A percentile compares a stretch with the other conserved stretches of the same genome.
Evolutionary conservation across 1,140 invertebrate species (phyloP).

Genomic region (Brachionus paranguensis): DNA sequence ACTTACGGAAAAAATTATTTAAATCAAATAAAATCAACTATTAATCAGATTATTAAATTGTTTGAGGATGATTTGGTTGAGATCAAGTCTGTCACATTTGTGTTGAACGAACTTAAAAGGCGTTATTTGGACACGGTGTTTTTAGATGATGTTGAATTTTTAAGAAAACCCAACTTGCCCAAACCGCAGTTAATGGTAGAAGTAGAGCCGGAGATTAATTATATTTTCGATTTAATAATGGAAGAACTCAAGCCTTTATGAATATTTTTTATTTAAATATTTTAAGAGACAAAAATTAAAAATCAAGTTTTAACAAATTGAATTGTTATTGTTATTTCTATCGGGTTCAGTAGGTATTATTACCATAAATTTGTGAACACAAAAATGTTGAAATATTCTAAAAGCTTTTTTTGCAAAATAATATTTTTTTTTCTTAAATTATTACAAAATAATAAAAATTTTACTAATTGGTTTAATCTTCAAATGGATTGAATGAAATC

Average conservation of each 20-base stretch:
- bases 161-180: not conserved
- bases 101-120: not conserved
- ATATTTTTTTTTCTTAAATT: too few species aligned
- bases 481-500: too few species aligned
- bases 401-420: too few species aligned
- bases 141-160: not conserved
- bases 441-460: too few species aligned
- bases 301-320: not conserved
- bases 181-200: not conserved
- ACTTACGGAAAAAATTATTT: not conserved
- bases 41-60: not conserved
- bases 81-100: not conserved
- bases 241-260: not conserved
- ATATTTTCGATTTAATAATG: not conserved
- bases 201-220: not conserved
- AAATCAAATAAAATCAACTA: conserved; percentile 1
- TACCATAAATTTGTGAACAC: too few species aligned
- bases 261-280: not conserved
- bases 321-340: not conserved
- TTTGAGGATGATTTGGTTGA: not conserved
- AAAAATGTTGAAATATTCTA: too few species aligned
- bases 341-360: too few species aligned
- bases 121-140: not conserved
- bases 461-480: too few species aligned
- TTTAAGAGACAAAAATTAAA: not conserved